phyloP scores from a whole-genome alignment of 2,888 invertebrate species.

The Sussaba pulchella region DNA sequence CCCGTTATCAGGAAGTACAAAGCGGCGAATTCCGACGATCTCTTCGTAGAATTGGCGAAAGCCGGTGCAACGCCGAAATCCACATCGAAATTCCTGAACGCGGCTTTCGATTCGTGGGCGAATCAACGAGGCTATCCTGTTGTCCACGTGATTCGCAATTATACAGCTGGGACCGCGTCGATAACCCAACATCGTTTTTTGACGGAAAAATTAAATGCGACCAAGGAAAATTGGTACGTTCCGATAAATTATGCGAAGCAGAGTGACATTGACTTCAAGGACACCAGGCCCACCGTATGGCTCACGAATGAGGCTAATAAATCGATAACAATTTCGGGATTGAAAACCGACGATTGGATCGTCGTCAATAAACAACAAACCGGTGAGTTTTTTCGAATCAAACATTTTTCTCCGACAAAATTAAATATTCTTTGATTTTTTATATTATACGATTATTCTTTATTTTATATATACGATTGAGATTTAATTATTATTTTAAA shows the following conservation, averaged over 20 bases:
- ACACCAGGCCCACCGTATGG: constrained; percentile 86
- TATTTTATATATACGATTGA: too few species aligned
- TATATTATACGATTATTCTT: too few species aligned
- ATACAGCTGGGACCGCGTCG: constrained; percentile 82
- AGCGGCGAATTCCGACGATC: constrained; percentile 85
- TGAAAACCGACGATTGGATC: constrained; percentile 85
- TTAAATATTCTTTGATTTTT: neutral
- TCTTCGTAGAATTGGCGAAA: constrained; percentile 80
- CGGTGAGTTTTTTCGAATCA: constrained; percentile 81
- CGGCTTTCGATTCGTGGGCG: constrained; percentile 86
- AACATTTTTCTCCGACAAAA: constrained; percentile 19
- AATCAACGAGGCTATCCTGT: constrained; percentile 89
- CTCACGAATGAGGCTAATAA: constrained; percentile 77
- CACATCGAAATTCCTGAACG: constrained; percentile 75
- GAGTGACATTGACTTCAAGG: constrained; percentile 80
- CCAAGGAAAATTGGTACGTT: constrained; percentile 74
- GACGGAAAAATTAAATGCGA: neutral
- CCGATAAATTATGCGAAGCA: constrained; percentile 77
- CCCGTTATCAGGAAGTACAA: constrained; percentile 55
- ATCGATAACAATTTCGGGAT: constrained; percentile 78
- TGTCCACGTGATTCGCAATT: constrained; percentile 86
- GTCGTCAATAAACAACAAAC: constrained; percentile 88
- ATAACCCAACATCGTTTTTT: constrained; percentile 84
- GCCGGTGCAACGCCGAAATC: neutral
- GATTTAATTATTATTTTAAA: constrained; percentile 17